Conservation (phyloP, 2,797 vertebrate species). For the Rhinoraja longicauda region DNA sequence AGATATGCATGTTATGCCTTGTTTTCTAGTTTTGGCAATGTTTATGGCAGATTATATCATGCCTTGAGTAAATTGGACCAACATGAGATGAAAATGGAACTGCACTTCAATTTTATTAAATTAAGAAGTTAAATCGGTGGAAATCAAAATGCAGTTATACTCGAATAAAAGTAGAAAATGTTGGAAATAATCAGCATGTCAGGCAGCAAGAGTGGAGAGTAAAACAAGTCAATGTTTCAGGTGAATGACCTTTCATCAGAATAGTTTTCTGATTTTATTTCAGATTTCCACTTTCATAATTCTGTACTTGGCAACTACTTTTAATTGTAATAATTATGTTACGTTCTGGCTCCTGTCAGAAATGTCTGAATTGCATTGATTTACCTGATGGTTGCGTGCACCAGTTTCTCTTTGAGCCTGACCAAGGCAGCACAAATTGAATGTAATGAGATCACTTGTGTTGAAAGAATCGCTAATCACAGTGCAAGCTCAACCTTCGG, state of each 20-base stretch:
- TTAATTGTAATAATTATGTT: neutral
- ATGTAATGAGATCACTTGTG: neutral
- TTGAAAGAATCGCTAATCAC: neutral
- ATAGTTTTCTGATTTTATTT: too few species aligned
- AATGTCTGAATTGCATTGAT: neutral
- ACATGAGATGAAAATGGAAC: neutral
- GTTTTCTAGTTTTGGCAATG: neutral
- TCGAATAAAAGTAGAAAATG: neutral
- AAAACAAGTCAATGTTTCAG: too few species aligned
- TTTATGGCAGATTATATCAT: neutral
- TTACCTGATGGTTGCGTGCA: too few species aligned
- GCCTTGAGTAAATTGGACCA: neutral
- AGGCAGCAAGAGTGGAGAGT: too few species aligned
- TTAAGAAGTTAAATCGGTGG: neutral
- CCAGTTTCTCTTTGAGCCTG: neutral
- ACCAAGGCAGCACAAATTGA: neutral
- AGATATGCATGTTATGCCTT: neutral
- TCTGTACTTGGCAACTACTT: too few species aligned
- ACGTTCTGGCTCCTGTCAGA: neutral
- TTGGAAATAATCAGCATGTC: too few species aligned
- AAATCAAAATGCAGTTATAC: neutral
- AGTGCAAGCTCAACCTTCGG: neutral
- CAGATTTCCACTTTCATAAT: too few species aligned
- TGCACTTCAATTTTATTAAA: neutral
- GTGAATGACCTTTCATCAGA: too few species aligned